A percentile compares a stretch with the other conserved stretches of the same genome.
Evolutionary conservation across 2,113 vertebrate genomes (phyloP).

Genomic region (Sinosuthora webbiana): DNA sequence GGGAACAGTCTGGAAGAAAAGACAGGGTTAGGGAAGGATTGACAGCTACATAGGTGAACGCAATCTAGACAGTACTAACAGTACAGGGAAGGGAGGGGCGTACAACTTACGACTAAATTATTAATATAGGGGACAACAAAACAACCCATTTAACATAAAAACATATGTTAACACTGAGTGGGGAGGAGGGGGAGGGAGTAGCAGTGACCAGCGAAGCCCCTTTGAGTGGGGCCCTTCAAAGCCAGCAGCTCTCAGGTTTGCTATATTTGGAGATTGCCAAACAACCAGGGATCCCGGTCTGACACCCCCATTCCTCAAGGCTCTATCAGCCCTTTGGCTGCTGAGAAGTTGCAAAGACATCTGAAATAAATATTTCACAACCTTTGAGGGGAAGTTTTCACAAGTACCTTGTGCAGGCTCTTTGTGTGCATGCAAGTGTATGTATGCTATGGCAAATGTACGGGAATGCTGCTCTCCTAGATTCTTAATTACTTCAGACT

Average conservation of each 20-base stretch:
- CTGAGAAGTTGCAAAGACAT: neutral
- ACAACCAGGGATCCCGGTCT: neutral
- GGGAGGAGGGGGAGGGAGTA: fast-evolving
- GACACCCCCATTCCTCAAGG: neutral
- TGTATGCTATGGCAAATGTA: fast-evolving
- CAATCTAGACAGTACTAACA: too few species aligned
- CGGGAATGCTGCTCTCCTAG: neutral
- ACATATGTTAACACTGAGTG: too few species aligned
- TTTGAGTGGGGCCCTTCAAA: neutral
- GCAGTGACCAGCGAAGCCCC: fast-evolving
- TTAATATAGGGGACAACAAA: too few species aligned
- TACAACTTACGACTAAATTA: too few species aligned
- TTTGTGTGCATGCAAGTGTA: too few species aligned
- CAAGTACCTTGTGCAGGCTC: neutral
- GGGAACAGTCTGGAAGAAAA: too few species aligned
- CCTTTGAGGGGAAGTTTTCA: neutral
- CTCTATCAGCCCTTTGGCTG: neutral
- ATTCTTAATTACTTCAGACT: too few species aligned
- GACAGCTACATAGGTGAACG: too few species aligned
- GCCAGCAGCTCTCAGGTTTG: neutral
- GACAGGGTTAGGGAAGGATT: too few species aligned
- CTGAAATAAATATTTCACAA: neutral
- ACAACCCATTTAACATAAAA: too few species aligned
- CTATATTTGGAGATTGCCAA: fast-evolving
- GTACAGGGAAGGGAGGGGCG: too few species aligned